Evolutionary conservation across 2,797 vertebrate species (phyloP).

Genomic region (Argentina silus): DNA sequence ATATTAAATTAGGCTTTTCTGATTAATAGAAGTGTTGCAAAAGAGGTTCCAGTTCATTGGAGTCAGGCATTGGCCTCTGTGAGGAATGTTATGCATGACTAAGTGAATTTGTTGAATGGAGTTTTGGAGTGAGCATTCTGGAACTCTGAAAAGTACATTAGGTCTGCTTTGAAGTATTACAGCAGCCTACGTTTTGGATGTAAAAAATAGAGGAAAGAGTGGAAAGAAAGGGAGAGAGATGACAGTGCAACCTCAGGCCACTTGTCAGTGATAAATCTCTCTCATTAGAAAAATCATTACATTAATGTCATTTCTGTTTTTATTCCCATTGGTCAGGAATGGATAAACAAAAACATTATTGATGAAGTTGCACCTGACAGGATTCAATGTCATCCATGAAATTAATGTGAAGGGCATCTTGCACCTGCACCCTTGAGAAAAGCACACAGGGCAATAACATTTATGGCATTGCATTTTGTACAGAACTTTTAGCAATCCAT

Average conservation of each 20-base stretch:
- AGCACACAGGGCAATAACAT: background rate
- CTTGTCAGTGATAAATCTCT: too few species aligned
- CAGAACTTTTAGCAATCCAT: background rate
- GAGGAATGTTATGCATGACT: conserved; percentile 58
- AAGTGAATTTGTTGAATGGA: conserved; percentile 58
- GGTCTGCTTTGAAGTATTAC: too few species aligned
- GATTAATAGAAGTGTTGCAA: conserved; percentile 14
- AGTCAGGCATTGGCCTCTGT: background rate
- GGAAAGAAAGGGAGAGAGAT: too few species aligned
- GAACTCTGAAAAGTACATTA: too few species aligned
- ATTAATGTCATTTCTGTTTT: too few species aligned
- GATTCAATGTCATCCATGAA: background rate
- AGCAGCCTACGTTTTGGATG: too few species aligned
- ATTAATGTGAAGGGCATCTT: background rate
- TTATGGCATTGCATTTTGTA: background rate
- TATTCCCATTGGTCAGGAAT: background rate
- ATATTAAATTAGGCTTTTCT: conserved; percentile 31
- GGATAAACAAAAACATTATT: background rate
- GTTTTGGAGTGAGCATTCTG: conserved; percentile 8
- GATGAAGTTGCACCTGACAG: background rate
- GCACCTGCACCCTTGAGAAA: conserved; percentile 33
- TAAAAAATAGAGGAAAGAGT: too few species aligned
- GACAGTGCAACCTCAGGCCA: too few species aligned
- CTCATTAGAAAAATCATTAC: too few species aligned
- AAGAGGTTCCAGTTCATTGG: conserved; percentile 63